phyloP scores from a whole-genome alignment of 2,797 vertebrate species.

The Brachymystax lenok region DNA sequence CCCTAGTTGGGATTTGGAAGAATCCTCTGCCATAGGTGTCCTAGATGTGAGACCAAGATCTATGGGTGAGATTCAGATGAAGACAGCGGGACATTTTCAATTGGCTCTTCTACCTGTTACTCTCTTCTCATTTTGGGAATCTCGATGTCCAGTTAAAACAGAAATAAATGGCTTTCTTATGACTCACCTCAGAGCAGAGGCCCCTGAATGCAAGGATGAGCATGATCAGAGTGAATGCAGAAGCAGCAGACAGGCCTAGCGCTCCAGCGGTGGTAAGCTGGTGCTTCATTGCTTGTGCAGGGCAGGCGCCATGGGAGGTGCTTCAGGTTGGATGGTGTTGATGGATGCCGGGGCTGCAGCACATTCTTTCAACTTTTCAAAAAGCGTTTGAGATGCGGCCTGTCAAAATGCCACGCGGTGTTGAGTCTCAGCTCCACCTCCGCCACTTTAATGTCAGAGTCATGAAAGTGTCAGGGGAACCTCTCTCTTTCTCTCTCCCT shows the following conservation, averaged over 20 bases:
- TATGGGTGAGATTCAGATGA: constrained; percentile 21
- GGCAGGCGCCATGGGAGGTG: constrained; percentile 13
- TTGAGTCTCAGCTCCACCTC: no score
- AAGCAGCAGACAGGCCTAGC: neutral
- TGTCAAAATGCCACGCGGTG: constrained; percentile 48
- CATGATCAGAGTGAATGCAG: neutral
- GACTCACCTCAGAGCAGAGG: constrained; percentile 24
- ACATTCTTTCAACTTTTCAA: constrained; percentile 64
- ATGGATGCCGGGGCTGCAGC: constrained; percentile 50
- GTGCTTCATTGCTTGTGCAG: constrained; percentile 53
- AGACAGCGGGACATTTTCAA: constrained; percentile 1
- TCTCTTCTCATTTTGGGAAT: constrained; percentile 21
- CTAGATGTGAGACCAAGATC: neutral
- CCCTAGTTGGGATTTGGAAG: no score
- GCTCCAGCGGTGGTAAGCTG: constrained; percentile 9
- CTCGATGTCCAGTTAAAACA: no score
- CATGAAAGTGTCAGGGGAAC: constrained; percentile 38
- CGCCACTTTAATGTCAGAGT: constrained; percentile 47
- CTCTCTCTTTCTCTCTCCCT: neutral
- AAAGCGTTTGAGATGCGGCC: constrained; percentile 62
- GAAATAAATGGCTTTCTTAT: neutral
- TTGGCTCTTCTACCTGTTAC: constrained; percentile 15
- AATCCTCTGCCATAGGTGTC: no score
- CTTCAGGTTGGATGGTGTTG: constrained; percentile 59
- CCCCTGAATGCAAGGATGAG: constrained; percentile 11